Conservation (phyloP, 1,140 invertebrate species). For the Polypedilum vanderplanki region DNA sequence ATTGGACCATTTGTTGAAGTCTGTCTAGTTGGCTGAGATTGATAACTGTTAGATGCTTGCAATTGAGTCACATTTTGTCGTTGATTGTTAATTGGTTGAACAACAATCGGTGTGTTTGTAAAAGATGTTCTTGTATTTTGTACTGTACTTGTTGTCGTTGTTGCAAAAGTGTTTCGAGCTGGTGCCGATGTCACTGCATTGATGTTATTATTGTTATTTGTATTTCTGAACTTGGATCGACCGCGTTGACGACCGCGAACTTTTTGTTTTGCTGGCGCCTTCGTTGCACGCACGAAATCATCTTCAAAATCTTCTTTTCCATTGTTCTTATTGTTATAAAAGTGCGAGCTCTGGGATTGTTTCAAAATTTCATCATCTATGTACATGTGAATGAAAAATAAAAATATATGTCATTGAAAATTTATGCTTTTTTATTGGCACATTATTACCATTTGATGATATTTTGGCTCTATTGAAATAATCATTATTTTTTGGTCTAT, state of each 20-base stretch:
- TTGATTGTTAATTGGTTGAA: neutral
- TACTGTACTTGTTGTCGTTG: neutral
- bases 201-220: neutral
- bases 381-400: constrained; percentile 25
- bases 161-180: neutral
- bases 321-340: constrained; percentile 54
- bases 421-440: neutral
- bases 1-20: constrained; percentile 8
- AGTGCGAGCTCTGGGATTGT: constrained; percentile 56
- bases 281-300: constrained; percentile 34
- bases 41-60: neutral
- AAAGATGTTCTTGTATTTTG: neutral
- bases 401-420: neutral
- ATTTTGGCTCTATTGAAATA: neutral
- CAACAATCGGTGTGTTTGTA: constrained; percentile 15
- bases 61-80: constrained; percentile 1
- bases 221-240: neutral
- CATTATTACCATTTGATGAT: constrained; percentile 8
- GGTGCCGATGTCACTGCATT: constrained; percentile 13
- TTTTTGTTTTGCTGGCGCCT: neutral
- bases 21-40: neutral
- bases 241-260: constrained; percentile 10
- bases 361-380: constrained; percentile 50
- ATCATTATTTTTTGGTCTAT: constrained; percentile 13
- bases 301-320: constrained; percentile 46